phyloP scores from a whole-genome alignment of 2,797 vertebrate species.

The Sebastes vulpes region DNA sequence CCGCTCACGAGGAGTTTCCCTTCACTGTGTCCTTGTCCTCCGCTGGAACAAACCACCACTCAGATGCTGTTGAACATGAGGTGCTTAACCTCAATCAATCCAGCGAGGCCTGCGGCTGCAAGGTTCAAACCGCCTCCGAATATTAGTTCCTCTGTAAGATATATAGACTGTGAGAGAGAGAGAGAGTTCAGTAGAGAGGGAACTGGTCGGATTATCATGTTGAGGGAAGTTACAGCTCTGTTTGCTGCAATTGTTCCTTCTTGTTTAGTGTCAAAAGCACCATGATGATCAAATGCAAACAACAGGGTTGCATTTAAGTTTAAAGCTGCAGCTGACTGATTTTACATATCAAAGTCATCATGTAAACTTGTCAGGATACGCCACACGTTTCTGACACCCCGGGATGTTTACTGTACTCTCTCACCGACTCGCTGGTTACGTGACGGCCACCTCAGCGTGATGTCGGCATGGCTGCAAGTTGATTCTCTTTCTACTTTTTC shows the following conservation, averaged over 20 bases:
- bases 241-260: background rate
- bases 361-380: background rate
- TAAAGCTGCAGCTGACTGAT: background rate
- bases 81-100: background rate
- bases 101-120: background rate
- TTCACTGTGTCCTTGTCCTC: background rate
- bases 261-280: background rate
- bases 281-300: background rate
- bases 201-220: background rate
- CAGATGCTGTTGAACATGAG: background rate
- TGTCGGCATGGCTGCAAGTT: too few species aligned
- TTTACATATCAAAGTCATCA: background rate
- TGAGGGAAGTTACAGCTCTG: background rate
- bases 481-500: too few species aligned
- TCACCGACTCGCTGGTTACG: too few species aligned
- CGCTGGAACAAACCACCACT: background rate
- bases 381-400: background rate
- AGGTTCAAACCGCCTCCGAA: background rate
- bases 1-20: background rate
- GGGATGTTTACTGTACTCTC: too few species aligned
- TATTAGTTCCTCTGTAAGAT: background rate
- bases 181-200: background rate
- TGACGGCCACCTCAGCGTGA: too few species aligned
- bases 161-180: background rate
- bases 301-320: background rate